Conservation (phyloP, 2,797 vertebrate genomes). For the Loriculus beryllinus region DNA sequence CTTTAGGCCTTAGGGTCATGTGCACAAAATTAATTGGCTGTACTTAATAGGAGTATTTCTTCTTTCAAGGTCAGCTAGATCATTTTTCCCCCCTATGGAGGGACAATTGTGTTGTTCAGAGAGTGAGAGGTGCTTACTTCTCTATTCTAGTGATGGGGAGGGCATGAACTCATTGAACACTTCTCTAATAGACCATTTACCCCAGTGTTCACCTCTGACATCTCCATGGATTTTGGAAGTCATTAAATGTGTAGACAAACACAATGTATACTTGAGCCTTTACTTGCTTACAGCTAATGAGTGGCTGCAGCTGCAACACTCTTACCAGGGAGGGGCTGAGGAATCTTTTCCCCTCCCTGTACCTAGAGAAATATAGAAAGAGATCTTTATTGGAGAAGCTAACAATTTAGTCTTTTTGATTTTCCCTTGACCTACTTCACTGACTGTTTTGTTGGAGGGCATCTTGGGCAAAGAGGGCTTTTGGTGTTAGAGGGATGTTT, state of each 20-base stretch:
- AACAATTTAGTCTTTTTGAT: background rate
- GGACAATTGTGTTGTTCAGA: background rate
- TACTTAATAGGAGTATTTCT: background rate
- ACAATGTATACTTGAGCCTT: fast-evolving
- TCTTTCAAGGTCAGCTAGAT: background rate
- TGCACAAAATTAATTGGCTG: background rate
- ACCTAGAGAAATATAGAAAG: background rate
- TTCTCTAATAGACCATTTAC: background rate
- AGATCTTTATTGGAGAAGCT: background rate
- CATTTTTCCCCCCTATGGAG: fast-evolving
- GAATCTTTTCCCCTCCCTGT: background rate
- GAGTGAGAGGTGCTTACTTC: background rate
- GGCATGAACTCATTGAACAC: fast-evolving
- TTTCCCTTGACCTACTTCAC: background rate
- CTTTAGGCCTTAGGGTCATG: background rate
- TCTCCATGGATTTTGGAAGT: background rate
- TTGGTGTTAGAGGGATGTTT: background rate
- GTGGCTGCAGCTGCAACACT: background rate
- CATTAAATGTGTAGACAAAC: background rate
- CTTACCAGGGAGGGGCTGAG: background rate
- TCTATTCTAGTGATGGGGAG: background rate
- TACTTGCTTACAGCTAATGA: background rate
- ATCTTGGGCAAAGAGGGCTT: background rate
- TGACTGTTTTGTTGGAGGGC: background rate
- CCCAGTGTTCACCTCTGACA: background rate